Percentiles rank a stretch among this genome's conserved stretches.
Conservation (phyloP, 2,888 invertebrate species). For the Tromatobia lineatoria region DNA sequence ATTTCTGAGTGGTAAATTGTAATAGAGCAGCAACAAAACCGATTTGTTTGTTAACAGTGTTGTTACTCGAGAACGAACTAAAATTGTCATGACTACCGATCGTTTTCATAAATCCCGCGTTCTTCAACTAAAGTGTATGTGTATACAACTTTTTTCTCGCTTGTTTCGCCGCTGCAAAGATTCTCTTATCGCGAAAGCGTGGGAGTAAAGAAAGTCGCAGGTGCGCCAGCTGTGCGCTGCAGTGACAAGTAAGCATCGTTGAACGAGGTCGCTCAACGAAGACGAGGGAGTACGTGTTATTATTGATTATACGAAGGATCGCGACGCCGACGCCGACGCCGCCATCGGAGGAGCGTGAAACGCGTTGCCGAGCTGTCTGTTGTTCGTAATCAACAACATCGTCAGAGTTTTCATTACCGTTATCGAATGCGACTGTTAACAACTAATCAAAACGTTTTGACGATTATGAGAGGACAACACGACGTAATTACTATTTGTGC, state of each 20-base stretch:
- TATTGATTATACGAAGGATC: slow-evolving; percentile 60
- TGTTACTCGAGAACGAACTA: no score
- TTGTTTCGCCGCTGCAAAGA: not conserved
- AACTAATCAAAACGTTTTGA: not conserved
- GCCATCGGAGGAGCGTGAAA: not conserved
- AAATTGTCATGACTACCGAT: no score
- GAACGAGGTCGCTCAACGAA: slow-evolving; percentile 38
- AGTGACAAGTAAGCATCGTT: not conserved
- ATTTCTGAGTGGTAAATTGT: no score
- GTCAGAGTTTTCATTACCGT: not conserved
- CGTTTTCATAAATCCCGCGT: no score
- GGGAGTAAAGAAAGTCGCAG: slow-evolving; percentile 40
- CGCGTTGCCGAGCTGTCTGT: not conserved
- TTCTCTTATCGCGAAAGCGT: not conserved
- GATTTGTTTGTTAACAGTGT: no score
- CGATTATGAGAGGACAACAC: not conserved
- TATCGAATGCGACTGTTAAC: slow-evolving; percentile 13
- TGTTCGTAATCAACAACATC: slow-evolving; percentile 2
- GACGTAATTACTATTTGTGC: not conserved
- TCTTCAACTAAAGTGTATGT: no score
- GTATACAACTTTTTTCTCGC: not conserved
- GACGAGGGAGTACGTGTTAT: slow-evolving; percentile 28
- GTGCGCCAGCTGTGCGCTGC: slow-evolving; percentile 48
- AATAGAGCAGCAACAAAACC: no score
- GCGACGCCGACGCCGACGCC: not conserved